Percentiles rank a stretch among this genome's conserved stretches.
Conservation (phyloP, 37 sponge, comb jelly and placozoan species). For the Spongilla lacustris region DNA sequence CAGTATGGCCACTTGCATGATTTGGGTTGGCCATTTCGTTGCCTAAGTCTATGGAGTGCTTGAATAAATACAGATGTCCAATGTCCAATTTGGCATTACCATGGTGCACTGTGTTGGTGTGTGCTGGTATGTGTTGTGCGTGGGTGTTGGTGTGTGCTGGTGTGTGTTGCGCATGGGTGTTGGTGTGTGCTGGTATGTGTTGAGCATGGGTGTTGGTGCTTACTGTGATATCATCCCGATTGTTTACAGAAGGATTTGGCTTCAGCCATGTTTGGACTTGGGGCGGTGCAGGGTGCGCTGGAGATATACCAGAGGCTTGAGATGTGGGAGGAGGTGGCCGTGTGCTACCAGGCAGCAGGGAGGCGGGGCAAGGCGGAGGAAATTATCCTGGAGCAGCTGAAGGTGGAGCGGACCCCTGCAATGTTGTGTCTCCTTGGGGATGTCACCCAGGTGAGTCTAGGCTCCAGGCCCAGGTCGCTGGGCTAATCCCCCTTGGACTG, state of each 20-base stretch:
- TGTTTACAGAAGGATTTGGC: conserved; percentile 74
- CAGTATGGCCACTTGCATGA: no score
- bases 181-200: not conserved
- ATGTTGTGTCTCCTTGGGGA: conserved; percentile 90
- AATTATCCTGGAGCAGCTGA: conserved; percentile 56
- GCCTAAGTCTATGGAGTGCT: no score
- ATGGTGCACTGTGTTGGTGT: conserved; percentile 3
- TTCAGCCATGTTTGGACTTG: conserved; percentile 59
- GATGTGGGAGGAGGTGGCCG: conserved; percentile 88
- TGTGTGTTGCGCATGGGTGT: not conserved
- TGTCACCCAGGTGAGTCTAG: conserved; percentile 57
- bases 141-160: not conserved
- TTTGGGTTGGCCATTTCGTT: no score
- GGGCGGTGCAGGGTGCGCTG: conserved; percentile 29
- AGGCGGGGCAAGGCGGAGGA: conserved; percentile 65
- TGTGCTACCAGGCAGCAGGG: conserved; percentile 68
- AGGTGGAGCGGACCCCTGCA: conserved; percentile 57
- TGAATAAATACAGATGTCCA: no score
- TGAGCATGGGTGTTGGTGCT: not conserved
- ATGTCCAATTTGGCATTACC: no score
- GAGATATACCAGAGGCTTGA: conserved; percentile 71
- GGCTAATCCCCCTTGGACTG: not conserved
- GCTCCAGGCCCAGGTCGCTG: not conserved
- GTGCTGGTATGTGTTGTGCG: not conserved
- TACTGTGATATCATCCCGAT: not conserved